Conservation (phyloP, 2,888 invertebrate genomes). For the Pseudanteris insignis region DNA sequence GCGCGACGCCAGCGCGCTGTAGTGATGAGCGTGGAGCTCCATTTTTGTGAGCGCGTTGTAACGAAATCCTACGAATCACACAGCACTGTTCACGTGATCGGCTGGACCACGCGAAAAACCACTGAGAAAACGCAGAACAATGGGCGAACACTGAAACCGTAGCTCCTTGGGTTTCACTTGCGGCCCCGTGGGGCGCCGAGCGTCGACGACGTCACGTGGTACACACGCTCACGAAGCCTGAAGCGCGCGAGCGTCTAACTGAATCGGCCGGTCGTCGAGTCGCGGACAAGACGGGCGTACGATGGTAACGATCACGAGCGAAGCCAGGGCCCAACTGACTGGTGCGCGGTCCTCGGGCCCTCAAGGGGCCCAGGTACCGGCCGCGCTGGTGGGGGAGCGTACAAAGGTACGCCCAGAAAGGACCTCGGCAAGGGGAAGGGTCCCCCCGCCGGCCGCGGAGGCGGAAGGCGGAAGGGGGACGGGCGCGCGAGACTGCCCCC, state of each 20-base stretch:
- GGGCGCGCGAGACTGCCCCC: no score
- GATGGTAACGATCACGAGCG: constrained; percentile 59
- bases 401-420: constrained; percentile 65
- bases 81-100: no score
- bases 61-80: no score
- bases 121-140: constrained; percentile 10
- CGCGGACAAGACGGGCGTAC: background rate
- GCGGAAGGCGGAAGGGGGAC: constrained; percentile 2
- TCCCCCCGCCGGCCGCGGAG: constrained; percentile 47
- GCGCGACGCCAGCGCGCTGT: constrained; percentile 59
- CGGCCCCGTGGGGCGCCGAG: constrained; percentile 6
- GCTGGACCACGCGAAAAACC: background rate
- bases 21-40: constrained; percentile 63
- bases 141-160: constrained; percentile 4
- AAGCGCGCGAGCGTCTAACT: no score
- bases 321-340: constrained; percentile 65
- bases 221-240: constrained; percentile 6
- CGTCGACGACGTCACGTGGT: constrained; percentile 16
- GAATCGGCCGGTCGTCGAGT: no score
- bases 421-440: constrained; percentile 60
- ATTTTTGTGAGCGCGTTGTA: constrained; percentile 46
- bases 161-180: constrained; percentile 23
- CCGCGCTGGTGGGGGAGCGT: constrained; percentile 58
- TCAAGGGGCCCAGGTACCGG: constrained; percentile 54
- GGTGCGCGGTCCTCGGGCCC: constrained; percentile 57